phyloP scores from a whole-genome alignment of 2,888 invertebrate species.

The Eugnorisma glareosa region DNA sequence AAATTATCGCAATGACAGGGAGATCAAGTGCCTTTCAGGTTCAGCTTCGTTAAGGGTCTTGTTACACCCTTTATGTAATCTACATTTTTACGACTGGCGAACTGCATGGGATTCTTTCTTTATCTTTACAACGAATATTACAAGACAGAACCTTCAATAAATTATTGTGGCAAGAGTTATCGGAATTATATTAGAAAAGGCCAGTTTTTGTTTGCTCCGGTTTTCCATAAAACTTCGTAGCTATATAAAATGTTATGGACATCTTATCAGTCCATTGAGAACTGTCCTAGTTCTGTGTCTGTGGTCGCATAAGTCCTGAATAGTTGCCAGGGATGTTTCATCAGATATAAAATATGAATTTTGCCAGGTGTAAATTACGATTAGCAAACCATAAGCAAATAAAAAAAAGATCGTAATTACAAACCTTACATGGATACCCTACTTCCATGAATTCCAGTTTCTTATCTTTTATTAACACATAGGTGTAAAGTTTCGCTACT shows the following conservation, averaged over 20 bases:
- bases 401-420: background rate
- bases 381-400: background rate
- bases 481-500: slow-evolving; percentile 45
- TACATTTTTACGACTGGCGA: slow-evolving; percentile 20
- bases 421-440: background rate
- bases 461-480: slow-evolving; percentile 54
- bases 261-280: background rate
- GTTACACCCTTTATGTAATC: no score
- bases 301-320: background rate
- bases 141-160: background rate
- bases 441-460: slow-evolving; percentile 37
- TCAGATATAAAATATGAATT: background rate
- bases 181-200: background rate
- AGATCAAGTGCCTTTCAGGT: no score
- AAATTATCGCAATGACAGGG: no score
- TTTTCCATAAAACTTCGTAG: background rate
- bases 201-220: background rate
- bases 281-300: background rate
- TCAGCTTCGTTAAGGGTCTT: no score
- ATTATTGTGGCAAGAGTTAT: background rate
- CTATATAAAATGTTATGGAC: background rate
- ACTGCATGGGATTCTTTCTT: background rate
- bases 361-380: background rate
- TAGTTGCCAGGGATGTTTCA: background rate
- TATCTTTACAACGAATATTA: slow-evolving; percentile 6